Conservation (phyloP, 2,113 vertebrate species). For the Engraulis encrasicolus region DNA sequence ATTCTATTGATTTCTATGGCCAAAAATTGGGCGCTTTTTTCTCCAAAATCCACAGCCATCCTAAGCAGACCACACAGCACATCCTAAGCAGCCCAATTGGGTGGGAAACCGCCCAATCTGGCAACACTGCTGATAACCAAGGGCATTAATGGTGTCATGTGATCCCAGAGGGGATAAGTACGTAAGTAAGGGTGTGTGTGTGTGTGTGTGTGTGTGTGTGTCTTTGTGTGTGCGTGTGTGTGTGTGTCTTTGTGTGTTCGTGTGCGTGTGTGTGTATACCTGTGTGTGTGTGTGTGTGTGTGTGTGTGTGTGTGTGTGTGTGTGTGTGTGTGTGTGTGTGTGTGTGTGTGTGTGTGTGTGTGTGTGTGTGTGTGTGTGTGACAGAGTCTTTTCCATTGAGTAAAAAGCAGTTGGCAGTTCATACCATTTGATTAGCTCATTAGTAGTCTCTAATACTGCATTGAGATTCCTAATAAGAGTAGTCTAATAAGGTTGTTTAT, state of each 20-base stretch:
- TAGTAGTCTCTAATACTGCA: background rate
- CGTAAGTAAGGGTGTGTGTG: background rate
- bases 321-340: background rate
- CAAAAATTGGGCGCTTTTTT: no score
- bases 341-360: background rate
- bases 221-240: background rate
- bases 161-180: background rate
- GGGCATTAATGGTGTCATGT: background rate
- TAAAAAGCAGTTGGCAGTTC: background rate
- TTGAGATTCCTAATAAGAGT: background rate
- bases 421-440: background rate
- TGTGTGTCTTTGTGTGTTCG: background rate
- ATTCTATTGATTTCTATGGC: no score
- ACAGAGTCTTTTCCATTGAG: background rate
- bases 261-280: background rate
- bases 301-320: no score
- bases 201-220: background rate
- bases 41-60: no score
- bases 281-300: background rate
- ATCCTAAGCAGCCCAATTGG: no score
- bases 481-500: background rate
- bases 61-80: no score
- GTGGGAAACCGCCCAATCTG: no score
- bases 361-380: background rate
- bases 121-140: conserved; percentile 21